These are phyloP conservation scores for Periparus ater DNA, from an alignment of 2,797 vertebrate genomes.

Conservation along the genomic window DNA sequence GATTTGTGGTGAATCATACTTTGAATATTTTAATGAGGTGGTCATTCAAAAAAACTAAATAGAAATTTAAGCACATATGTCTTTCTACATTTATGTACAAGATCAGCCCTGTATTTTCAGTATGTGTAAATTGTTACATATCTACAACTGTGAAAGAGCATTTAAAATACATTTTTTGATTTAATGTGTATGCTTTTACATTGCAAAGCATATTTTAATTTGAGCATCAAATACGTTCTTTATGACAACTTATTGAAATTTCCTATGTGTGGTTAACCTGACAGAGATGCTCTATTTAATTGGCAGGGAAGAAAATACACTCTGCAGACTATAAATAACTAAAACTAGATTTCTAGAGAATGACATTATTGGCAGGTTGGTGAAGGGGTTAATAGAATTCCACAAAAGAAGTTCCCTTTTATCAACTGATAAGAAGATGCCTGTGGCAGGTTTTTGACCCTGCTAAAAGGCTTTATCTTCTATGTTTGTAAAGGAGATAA, in stretches of 20 bases:
- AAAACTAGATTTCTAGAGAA: not conserved
- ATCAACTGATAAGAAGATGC: not conserved
- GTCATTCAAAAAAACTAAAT: not conserved
- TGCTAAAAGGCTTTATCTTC: not conserved
- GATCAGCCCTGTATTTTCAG: not conserved
- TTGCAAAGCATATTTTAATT: not conserved
- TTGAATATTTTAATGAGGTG: not conserved
- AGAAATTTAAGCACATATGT: not conserved
- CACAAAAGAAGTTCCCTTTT: conserved; percentile 19
- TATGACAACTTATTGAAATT: not conserved
- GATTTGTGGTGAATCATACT: not conserved
- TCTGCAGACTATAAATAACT: not conserved
- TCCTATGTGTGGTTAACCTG: not conserved
- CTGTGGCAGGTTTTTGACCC: conserved; percentile 1
- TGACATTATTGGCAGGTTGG: not conserved
- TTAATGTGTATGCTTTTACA: not conserved
- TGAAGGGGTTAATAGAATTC: conserved; percentile 52
- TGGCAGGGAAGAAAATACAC: not conserved
- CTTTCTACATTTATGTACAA: not conserved
- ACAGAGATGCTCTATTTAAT: not conserved
- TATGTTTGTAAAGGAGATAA: not conserved
- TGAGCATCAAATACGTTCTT: not conserved
- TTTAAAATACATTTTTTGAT: not conserved
- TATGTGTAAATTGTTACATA: not conserved
- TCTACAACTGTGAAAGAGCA: not conserved